These are phyloP conservation scores for Grammomys dolichurus DNA, from an alignment of 2,113 vertebrate species.

Conservation along the genomic window DNA sequence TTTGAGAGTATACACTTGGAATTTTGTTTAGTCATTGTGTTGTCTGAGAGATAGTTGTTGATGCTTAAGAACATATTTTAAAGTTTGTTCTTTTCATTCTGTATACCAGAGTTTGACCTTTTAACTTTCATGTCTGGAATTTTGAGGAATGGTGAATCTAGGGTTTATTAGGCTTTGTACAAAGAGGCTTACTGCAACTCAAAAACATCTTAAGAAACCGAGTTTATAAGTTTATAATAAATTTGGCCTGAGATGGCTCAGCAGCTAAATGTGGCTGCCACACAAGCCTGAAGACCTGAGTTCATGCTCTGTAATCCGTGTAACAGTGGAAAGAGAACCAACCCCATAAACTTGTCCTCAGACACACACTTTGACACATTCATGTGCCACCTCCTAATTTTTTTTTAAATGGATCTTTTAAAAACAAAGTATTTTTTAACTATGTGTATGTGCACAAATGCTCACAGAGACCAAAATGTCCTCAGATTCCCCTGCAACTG, in stretches of 20 bases:
- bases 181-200: slow-evolving; percentile 27
- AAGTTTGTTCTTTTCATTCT: slow-evolving; percentile 10
- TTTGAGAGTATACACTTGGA: not conserved
- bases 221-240: not conserved
- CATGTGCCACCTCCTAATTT: not conserved
- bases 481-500: not conserved
- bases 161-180: not conserved
- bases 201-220: slow-evolving; percentile 17
- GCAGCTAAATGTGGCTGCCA: not conserved
- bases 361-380: not conserved
- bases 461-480: not conserved
- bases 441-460: not conserved
- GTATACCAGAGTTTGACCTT: not conserved
- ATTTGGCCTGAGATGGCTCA: not conserved
- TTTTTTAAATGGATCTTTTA: not conserved
- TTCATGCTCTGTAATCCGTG: not conserved
- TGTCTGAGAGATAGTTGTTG: not conserved
- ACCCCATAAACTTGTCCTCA: not conserved
- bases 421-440: not conserved
- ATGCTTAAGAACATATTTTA: not conserved
- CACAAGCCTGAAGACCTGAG: not conserved
- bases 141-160: slow-evolving; percentile 27
- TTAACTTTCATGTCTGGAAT: slow-evolving; percentile 11
- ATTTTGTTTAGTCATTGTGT: not conserved
- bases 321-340: not conserved